Percentiles rank a stretch among this genome's conserved stretches.
Evolutionary conservation across 2,888 invertebrate genomes (phyloP).

Genomic region (Luffia ferchaultella): DNA sequence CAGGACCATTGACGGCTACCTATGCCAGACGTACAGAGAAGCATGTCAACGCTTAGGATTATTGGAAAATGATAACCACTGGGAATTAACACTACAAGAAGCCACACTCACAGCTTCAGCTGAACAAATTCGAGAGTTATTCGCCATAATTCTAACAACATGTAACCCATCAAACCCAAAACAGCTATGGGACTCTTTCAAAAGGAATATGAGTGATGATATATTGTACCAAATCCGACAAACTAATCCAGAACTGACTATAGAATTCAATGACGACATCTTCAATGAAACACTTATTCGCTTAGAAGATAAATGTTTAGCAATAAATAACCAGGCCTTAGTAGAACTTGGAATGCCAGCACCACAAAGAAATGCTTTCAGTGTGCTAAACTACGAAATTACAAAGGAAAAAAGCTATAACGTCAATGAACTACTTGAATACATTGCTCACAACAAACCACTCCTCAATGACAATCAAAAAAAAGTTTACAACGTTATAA

Average conservation of each 20-base stretch:
- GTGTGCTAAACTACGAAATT: slow-evolving; percentile 6
- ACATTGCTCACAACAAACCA: slow-evolving; percentile 7
- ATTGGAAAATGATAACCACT: slow-evolving; percentile 19
- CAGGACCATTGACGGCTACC: slow-evolving; percentile 18
- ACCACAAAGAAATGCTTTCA: slow-evolving; percentile 13
- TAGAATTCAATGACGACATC: slow-evolving; percentile 1
- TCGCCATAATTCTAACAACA: slow-evolving; percentile 1
- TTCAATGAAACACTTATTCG: slow-evolving; percentile 1
- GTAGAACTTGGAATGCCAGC: slow-evolving; percentile 8
- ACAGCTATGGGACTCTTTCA: neutral
- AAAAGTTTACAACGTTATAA: neutral
- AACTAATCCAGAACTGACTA: neutral
- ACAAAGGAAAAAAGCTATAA: slow-evolving; percentile 11
- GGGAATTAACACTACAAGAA: slow-evolving; percentile 11
- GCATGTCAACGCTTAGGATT: slow-evolving; percentile 18
- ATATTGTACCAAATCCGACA: neutral
- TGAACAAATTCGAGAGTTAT: slow-evolving; percentile 7
- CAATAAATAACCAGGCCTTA: slow-evolving; percentile 1
- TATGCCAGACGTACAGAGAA: slow-evolving; percentile 19
- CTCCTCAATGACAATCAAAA: slow-evolving; percentile 6
- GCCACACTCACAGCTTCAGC: slow-evolving; percentile 7
- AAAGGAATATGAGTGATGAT: slow-evolving; percentile 1
- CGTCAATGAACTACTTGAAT: slow-evolving; percentile 7
- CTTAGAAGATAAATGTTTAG: slow-evolving; percentile 1
- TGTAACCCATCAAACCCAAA: slow-evolving; percentile 2